phyloP scores from a whole-genome alignment of 2,113 vertebrate species.

The Sylvia atricapilla region DNA sequence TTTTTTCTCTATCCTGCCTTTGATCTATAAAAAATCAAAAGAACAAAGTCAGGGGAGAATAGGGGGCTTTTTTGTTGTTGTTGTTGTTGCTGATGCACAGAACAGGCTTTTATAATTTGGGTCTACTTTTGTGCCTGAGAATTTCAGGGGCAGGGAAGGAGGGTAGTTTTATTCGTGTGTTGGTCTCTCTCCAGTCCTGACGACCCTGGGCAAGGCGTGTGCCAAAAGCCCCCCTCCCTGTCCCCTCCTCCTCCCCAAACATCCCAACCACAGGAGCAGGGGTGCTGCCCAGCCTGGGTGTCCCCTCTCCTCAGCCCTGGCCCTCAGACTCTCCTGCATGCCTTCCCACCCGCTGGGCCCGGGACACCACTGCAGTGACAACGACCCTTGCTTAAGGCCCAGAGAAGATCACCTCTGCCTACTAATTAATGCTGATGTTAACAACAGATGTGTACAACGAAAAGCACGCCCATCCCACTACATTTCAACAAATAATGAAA shows the following conservation, averaged over 20 bases:
- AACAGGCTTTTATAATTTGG: slow-evolving; percentile 68
- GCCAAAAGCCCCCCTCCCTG: slow-evolving; percentile 20
- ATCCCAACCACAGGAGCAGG: not conserved
- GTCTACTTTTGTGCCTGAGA: slow-evolving; percentile 57
- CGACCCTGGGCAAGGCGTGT: not conserved
- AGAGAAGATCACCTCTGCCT: not conserved
- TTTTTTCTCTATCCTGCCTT: slow-evolving; percentile 71
- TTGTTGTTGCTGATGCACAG: slow-evolving; percentile 71
- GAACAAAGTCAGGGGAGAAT: slow-evolving; percentile 85
- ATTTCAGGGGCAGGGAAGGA: slow-evolving; percentile 34
- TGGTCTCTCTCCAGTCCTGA: not conserved
- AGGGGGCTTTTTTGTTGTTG: slow-evolving; percentile 54
- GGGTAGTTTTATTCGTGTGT: not conserved
- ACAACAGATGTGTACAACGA: not conserved
- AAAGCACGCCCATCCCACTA: not conserved
- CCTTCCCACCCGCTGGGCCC: not conserved
- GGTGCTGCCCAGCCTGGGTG: not conserved
- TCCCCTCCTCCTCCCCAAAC: not conserved
- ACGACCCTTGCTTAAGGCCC: not conserved
- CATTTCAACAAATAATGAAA: not conserved
- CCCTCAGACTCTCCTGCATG: not conserved
- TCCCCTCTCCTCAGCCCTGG: not conserved
- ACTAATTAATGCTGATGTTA: not conserved
- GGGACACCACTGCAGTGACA: not conserved
- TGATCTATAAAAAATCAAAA: slow-evolving; percentile 91